Evolutionary conservation across 1,140 invertebrate species (phyloP).

Genomic region (Oreohelix idahoensis): DNA sequence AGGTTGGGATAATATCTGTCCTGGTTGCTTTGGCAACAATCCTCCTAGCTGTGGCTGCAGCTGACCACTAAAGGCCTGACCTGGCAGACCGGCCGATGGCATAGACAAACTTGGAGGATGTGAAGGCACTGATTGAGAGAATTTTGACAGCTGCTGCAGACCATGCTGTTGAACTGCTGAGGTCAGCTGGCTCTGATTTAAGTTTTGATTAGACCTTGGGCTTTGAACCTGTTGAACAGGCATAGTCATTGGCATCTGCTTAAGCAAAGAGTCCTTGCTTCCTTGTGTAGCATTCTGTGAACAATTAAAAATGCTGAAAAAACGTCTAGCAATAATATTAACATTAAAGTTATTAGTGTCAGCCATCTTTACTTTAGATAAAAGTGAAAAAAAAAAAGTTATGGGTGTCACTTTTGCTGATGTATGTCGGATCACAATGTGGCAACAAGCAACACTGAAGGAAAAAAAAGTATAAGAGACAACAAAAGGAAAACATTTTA

Average conservation of each 20-base stretch:
- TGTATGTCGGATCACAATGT: too few species aligned
- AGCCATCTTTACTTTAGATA: too few species aligned
- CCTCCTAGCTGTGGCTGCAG: not conserved
- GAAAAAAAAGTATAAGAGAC: too few species aligned
- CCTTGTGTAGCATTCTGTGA: slow-evolving; percentile 22
- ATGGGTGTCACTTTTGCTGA: too few species aligned
- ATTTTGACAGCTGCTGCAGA: not conserved
- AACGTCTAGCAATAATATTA: too few species aligned
- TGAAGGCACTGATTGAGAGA: not conserved
- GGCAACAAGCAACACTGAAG: too few species aligned
- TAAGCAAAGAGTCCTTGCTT: not conserved
- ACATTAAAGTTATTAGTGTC: too few species aligned
- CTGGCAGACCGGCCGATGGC: not conserved
- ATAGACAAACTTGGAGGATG: not conserved
- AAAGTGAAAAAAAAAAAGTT: too few species aligned
- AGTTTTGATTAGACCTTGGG: not conserved
- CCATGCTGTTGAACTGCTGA: not conserved
- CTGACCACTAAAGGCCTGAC: not conserved
- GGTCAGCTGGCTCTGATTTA: not conserved
- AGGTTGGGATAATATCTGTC: not conserved
- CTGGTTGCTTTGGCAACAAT: not conserved
- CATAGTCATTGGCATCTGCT: not conserved
- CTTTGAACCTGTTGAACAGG: not conserved
- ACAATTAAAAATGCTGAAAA: not conserved
- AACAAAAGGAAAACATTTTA: too few species aligned